These are phyloP conservation scores for Artemia franciscana DNA, from an alignment of 1,140 invertebrate genomes.

Conservation along the genomic window DNA sequence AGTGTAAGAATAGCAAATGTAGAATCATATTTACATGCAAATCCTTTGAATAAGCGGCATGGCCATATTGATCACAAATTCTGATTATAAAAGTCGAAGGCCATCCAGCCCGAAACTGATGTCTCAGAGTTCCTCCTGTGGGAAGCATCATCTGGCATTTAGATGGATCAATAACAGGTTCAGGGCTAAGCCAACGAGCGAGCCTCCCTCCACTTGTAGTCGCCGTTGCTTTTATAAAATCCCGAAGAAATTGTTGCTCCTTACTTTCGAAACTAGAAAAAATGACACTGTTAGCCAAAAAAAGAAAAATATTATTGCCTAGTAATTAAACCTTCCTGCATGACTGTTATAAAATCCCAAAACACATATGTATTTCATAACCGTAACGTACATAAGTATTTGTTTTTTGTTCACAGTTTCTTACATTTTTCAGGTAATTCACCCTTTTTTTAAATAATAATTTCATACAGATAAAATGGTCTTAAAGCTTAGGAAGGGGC, in stretches of 20 bases:
- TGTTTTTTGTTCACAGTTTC: too few relatives aligned
- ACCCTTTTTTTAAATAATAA: too few relatives aligned
- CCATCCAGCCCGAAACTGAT: conserved; percentile 48
- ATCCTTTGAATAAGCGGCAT: conserved; percentile 35
- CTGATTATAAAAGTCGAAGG: conserved; percentile 55
- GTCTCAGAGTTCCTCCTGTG: conserved; percentile 14
- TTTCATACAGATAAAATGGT: too few relatives aligned
- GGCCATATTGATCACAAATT: conserved; percentile 76
- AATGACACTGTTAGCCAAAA: too few relatives aligned
- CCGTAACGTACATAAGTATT: too few relatives aligned
- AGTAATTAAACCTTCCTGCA: too few relatives aligned
- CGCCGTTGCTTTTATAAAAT: conserved; percentile 62
- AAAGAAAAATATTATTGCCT: too few relatives aligned
- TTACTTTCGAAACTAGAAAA: conserved; percentile 23
- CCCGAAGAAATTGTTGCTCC: conserved; percentile 75
- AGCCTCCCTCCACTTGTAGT: conserved; percentile 73
- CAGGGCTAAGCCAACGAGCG: conserved; percentile 79
- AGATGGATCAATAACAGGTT: conserved; percentile 66
- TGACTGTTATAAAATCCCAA: too few relatives aligned
- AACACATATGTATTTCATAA: too few relatives aligned
- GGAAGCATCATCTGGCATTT: conserved; percentile 58
- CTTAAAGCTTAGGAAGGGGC: too few relatives aligned
- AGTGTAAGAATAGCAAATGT: too few relatives aligned
- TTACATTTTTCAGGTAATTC: too few relatives aligned
- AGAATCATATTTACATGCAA: conserved; percentile 42